Evolutionary conservation across 2,113 vertebrate genomes (phyloP), one percentile per base, ranked within the genome.

Genomic region (Rhinolophus ferrumequinum): DNA sequence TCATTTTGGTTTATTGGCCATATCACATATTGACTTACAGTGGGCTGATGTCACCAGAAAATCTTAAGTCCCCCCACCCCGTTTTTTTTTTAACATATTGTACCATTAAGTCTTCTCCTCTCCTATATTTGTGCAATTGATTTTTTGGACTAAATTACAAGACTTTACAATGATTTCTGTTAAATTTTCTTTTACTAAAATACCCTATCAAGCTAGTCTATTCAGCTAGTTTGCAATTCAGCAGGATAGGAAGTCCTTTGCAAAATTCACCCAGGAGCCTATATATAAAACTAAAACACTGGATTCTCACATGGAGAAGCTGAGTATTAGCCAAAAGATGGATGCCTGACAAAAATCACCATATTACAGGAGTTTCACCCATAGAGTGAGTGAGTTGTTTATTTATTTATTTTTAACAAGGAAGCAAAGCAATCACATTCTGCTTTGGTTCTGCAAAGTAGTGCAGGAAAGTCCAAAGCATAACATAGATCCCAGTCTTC

Each of bases 141-240:
- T 33, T 93, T 81, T 79, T 75, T 72, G 60, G 35, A 70, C 10
- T 64, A 72, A 92, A 72, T 35, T 75, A 5, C 33, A 41, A 26
- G 38, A 80, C 14, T 90, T 67, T 60, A 58, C 28, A 13, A 66
- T 73, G 77, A 93, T 76, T 79, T 96, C 47, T 87, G 21, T 72
- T 95, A 60, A 69, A 41, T 84, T 92, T 93, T 67, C 47, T 76
- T 96, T 92, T 96, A 47, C 70, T 84, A 75, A 95, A 92, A 77
- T 64, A 88, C 54, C 52, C 60, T 84, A 81, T 88, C 50, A 50
- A 96, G 66, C 80, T 41, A 83, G 50, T 64, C 80, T 80, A 24
- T 58, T 38, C 28, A 76, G 54, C 44, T 70, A 60, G 30, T 95
- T 93, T 92, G n/a, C 28, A 12, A 44, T 92, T 90, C 21, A 86